A percentile compares a stretch with the other conserved stretches of the same genome.
Conservation (phyloP, 2,888 invertebrate genomes). For the Euzophera pinguis region DNA sequence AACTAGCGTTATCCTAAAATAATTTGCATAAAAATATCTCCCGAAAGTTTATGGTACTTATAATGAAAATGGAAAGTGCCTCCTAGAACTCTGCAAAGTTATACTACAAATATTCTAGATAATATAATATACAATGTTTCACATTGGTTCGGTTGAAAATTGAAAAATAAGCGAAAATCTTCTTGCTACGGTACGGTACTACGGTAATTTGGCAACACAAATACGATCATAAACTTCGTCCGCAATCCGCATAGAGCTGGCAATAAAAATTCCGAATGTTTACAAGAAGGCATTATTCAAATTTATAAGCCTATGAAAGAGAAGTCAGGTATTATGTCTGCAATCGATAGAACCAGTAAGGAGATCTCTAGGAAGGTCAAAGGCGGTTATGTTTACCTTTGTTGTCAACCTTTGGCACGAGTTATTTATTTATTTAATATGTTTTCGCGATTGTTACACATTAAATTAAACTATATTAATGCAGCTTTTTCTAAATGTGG, state of each 20-base stretch:
- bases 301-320: slow-evolving; percentile 11
- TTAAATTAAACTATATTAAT: too few species aligned
- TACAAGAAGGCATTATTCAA: slow-evolving; percentile 13
- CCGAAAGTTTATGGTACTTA: too few species aligned
- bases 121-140: slow-evolving; percentile 32
- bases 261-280: slow-evolving; percentile 27
- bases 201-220: slow-evolving; percentile 32
- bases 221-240: slow-evolving; percentile 36
- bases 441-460: too few species aligned
- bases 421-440: too few species aligned
- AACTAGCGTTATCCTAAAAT: too few species aligned
- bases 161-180: slow-evolving; percentile 27
- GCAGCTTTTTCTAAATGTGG: too few species aligned
- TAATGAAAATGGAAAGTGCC: too few species aligned
- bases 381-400: too few species aligned
- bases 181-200: background rate
- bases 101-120: background rate
- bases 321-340: background rate
- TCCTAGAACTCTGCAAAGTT: too few species aligned
- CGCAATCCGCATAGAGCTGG: slow-evolving; percentile 26
- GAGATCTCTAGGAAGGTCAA: too few species aligned
- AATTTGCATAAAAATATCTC: too few species aligned
- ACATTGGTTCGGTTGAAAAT: slow-evolving; percentile 32
- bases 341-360: background rate
- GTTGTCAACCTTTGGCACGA: too few species aligned